These are phyloP conservation scores for Phalacrocorax carbo DNA, from an alignment of 2,113 vertebrate species.

Conservation along the genomic window DNA sequence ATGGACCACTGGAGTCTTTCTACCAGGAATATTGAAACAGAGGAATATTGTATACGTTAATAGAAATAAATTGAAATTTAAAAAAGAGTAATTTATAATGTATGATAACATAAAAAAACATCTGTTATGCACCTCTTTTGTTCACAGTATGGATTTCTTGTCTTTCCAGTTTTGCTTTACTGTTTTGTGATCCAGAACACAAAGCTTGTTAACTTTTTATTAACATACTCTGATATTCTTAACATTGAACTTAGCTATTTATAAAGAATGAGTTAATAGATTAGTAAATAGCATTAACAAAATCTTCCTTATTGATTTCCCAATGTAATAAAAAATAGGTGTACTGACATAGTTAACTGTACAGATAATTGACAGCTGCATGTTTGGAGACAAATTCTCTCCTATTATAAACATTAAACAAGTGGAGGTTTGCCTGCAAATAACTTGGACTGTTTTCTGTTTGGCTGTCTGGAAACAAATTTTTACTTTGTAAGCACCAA, in stretches of 20 bases:
- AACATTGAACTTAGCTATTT: neutral
- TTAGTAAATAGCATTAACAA: neutral
- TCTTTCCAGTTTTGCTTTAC: constrained; percentile 12
- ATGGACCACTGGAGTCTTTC: neutral
- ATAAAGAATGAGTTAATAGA: neutral
- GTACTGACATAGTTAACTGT: neutral
- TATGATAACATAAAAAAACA: neutral
- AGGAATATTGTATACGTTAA: neutral
- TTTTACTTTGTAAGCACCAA: neutral
- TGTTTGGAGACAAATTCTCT: constrained; percentile 3
- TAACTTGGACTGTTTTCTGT: neutral
- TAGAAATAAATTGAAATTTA: neutral
- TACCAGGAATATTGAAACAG: neutral
- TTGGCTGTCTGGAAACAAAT: neutral
- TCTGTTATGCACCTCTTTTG: neutral
- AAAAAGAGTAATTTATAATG: neutral
- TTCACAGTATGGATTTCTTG: neutral
- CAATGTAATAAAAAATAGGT: neutral
- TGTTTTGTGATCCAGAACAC: neutral
- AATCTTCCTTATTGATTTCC: neutral
- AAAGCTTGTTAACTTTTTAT: neutral
- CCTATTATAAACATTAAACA: neutral
- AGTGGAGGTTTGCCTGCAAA: neutral
- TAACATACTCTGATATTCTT: neutral
- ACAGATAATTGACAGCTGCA: neutral